Evolutionary conservation across 2,797 vertebrate species (phyloP).

Genomic region (Sebastolobus altivelis): DNA sequence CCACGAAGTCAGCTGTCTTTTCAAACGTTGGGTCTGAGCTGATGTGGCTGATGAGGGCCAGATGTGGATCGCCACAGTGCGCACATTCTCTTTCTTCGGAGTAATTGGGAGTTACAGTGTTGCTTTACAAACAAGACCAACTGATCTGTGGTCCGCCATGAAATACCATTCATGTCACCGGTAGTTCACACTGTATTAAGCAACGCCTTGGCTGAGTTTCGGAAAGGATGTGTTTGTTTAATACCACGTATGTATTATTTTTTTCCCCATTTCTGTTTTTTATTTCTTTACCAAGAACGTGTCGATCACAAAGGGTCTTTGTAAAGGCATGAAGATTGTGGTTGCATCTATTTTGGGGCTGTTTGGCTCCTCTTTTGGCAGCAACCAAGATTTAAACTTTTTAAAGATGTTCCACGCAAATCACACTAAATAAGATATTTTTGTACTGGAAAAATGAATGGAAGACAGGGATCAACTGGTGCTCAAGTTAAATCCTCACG

Average conservation of each 20-base stretch:
- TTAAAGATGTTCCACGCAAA: not conserved
- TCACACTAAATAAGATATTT: not conserved
- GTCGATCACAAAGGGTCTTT: not conserved
- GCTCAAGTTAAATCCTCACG: not conserved
- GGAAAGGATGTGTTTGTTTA: conserved; percentile 14
- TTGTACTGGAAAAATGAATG: not conserved
- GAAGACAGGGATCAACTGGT: not conserved
- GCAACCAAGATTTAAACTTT: not conserved
- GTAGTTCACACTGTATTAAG: conserved; percentile 12
- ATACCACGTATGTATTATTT: not conserved
- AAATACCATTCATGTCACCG: conserved; percentile 26
- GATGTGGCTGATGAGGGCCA: conserved; percentile 80
- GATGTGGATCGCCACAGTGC: conserved; percentile 69
- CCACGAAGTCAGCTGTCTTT: conserved; percentile 76
- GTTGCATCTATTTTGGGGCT: not conserved
- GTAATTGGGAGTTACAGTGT: conserved; percentile 54
- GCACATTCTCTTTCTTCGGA: conserved; percentile 51
- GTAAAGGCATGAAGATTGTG: not conserved
- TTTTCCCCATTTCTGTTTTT: not conserved
- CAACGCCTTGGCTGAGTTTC: conserved; percentile 18
- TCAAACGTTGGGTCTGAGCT: conserved; percentile 62
- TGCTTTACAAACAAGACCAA: conserved; percentile 40
- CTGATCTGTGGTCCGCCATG: conserved; percentile 14
- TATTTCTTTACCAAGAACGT: conserved; percentile 4
- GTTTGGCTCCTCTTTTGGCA: not conserved